Evolutionary conservation across 2,888 invertebrate genomes (phyloP).

Genomic region (Leucania comma): DNA sequence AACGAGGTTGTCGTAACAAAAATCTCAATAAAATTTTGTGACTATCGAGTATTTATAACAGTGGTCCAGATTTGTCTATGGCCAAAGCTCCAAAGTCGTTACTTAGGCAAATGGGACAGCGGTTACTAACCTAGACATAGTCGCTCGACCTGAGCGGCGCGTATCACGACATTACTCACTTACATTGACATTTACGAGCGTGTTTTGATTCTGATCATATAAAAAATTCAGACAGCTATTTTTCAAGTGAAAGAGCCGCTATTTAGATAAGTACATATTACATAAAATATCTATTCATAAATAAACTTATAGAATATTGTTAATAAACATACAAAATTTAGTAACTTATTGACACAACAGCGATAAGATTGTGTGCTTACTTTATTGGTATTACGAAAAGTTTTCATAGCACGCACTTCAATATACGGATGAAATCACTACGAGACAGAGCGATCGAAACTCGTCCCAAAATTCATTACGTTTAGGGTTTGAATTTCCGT

Average conservation of each 20-base stretch:
- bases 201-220: constrained; percentile 53
- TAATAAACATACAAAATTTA: constrained; percentile 35
- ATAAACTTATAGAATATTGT: constrained; percentile 28
- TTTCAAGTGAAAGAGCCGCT: constrained; percentile 42
- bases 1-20: constrained; percentile 60
- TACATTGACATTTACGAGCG: constrained; percentile 72
- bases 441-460: constrained; percentile 62
- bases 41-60: constrained; percentile 55
- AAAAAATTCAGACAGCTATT: constrained; percentile 38
- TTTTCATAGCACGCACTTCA: constrained; percentile 75
- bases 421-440: constrained; percentile 72
- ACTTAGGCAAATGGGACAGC: constrained; percentile 47
- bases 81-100: constrained; percentile 39
- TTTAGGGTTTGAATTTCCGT: constrained; percentile 73
- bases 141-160: constrained; percentile 45
- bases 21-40: constrained; percentile 62
- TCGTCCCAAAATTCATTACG: constrained; percentile 61
- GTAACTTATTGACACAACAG: constrained; percentile 63
- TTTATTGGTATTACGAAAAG: constrained; percentile 77
- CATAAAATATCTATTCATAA: constrained; percentile 50
- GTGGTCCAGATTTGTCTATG: constrained; percentile 44
- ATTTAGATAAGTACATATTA: constrained; percentile 26
- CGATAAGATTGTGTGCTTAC: constrained; percentile 72
- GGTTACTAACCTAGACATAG: constrained; percentile 45
- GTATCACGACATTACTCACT: constrained; percentile 67